Base-by-base conservation (phyloP, 37 sponge, comb jelly and placozoan species). In the Beroe forskalii region DNA sequence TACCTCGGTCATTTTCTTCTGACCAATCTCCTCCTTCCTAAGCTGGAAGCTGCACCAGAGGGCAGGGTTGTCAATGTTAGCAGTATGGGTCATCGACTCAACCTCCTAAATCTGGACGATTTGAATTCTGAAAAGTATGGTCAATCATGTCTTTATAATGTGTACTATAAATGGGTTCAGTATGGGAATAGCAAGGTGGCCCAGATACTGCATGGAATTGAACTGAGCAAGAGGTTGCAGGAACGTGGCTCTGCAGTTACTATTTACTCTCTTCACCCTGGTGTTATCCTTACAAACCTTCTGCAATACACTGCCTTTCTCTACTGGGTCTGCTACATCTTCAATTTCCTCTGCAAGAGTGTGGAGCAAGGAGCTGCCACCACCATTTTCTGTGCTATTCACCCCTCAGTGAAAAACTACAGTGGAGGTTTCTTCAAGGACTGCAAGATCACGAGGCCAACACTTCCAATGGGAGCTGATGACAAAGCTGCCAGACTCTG, bases 1-100 rank as follows among this genome's bases (percentile, higher is more conserved):
- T 96, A 97, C 62, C 91, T 97, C 3, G 97, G 94, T 12, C 95
- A 95, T 61, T 97, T 97, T 64, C 94, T 97, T 25, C 93, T 95
- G 1, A 97, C 95, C n/a, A 93, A 92, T 40, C 91, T 97, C 28
- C 89, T 97, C 1, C 92, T 97, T 3, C 93, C 94, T 39, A 91
- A 62, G 30, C 60, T 97, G 62, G 94, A 95, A 67, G 92, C 76
- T n/a, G 42, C 94, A 0, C 93, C 93, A n/a, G 91, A 61, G 30
- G 92, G 89, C 6, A 61, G 97, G 39, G 92, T 97, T 27, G 91
- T 97, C 55, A 69, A 69, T 35, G 72, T 69, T 37, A 69, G 72
- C 17, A 69, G 72, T 36, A 69, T 69, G 72, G 72, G 72, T 31
- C 72, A 69, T 17, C 36, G 72, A 17, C 72, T 69, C 38, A 69